Conservation (phyloP, 2,797 vertebrate species). For the Mionectes olivaceus region DNA sequence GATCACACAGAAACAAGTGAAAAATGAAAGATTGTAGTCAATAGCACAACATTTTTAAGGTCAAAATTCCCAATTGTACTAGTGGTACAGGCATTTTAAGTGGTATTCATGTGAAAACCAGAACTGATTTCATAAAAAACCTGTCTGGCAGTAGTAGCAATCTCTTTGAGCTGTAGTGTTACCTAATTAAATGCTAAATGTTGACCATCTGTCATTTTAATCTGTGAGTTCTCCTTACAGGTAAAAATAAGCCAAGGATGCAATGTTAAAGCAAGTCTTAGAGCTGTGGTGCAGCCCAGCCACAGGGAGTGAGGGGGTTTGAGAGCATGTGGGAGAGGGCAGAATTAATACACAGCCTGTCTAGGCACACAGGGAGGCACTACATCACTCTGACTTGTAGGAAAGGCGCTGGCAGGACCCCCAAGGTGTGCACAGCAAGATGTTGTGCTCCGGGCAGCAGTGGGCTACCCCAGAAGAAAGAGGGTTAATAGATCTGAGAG, state of each 20-base stretch:
- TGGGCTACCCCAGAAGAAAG: not conserved
- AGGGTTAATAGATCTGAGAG: not conserved
- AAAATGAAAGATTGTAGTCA: not conserved
- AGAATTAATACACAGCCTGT: not conserved
- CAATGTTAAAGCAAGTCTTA: not conserved
- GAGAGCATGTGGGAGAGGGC: not conserved
- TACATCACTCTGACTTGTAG: not conserved
- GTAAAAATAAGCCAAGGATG: slow-evolving; percentile 28
- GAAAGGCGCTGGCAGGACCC: not conserved
- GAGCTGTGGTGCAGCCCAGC: not conserved
- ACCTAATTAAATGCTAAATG: slow-evolving; percentile 63
- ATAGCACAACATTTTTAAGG: slow-evolving; percentile 1
- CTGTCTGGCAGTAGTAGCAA: slow-evolving; percentile 13
- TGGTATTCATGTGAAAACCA: slow-evolving; percentile 44
- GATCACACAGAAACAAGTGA: not conserved
- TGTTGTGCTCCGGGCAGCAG: not conserved
- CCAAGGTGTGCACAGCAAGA: not conserved
- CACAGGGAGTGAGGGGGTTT: not conserved
- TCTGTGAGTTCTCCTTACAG: slow-evolving; percentile 13
- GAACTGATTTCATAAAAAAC: slow-evolving; percentile 35
- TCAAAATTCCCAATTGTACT: not conserved
- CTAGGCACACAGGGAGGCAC: not conserved
- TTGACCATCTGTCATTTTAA: slow-evolving; percentile 59
- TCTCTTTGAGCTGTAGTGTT: slow-evolving; percentile 21
- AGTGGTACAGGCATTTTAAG: slow-evolving; percentile 12